Base-by-base conservation (phyloP, 2,797 vertebrate species). In the Etheostoma perlongum region DNA sequence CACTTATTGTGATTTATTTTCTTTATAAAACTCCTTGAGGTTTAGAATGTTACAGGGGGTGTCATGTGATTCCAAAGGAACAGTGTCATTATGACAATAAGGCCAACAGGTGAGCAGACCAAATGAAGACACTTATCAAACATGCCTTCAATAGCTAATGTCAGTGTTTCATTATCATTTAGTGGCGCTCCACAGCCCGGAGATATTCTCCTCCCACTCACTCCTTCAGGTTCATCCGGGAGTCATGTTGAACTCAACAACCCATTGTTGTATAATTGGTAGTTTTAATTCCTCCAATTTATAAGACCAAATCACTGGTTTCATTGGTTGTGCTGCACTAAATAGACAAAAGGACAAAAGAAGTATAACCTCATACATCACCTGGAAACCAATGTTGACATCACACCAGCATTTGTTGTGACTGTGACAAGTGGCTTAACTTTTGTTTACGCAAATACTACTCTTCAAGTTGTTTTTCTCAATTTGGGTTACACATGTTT, bases 401-500 rank as follows among this genome's bases (percentile, higher is more conserved):
- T 82, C 44, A 71, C 53, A 59, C 33, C 18, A 16, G n/a, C 19
- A 82, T 33, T 13, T 23, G 36, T 44, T 65, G 67, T 73, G 27
- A 44, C 19, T 12, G 21, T 6, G 19, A 57, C 30, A 51, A 75
- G 65, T 10, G 49, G 64, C 79, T 85, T 23, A 74, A 40, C 67
- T 55, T 78, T 46, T 88, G 81, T 81, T 83, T 78, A 63, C 77
- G 53, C 71, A 79, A 67, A 66, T 46, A 25, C 30, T 44, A 7
- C 58, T 57, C 65, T 62, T 13, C 58, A 48, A 42, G 30, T 16
- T 67, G 77, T 27, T 25, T 27, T 16, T 51, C 47, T 67, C 19
- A 40, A 60, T 74, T 49, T 25, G 63, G 52, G 68, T 65, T 66
- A 58, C 67, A 82, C 79, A 52, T 89, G 86, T 89, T 89, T 87